These are phyloP conservation scores for Cyprinodon diabolis DNA, from an alignment of 2,797 vertebrate species.

Conservation along the genomic window DNA sequence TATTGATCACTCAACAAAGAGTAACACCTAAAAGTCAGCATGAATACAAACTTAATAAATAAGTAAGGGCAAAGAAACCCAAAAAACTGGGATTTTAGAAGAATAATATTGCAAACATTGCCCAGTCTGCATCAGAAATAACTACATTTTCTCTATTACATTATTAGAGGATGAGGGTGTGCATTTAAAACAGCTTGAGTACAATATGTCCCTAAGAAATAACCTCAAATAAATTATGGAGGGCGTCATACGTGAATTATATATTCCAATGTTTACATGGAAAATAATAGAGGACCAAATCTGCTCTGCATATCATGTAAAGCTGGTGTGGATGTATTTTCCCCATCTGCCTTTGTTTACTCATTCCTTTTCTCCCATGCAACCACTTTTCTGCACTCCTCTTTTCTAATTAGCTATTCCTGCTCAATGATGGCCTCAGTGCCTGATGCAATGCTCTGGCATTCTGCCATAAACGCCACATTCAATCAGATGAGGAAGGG, in stretches of 20 bases:
- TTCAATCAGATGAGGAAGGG: slow-evolving; percentile 49
- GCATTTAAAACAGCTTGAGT: slow-evolving; percentile 19
- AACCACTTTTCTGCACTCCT: slow-evolving; percentile 24
- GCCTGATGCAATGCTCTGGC: slow-evolving; percentile 42
- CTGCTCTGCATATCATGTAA: slow-evolving; percentile 30
- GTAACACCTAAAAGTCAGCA: no score
- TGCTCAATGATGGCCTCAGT: slow-evolving; percentile 31
- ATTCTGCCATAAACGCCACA: slow-evolving; percentile 50
- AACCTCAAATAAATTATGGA: slow-evolving; percentile 5
- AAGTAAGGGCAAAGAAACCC: neutral
- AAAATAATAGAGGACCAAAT: slow-evolving; percentile 30
- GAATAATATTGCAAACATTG: neutral
- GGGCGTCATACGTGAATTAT: slow-evolving; percentile 35
- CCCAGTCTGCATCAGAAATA: neutral
- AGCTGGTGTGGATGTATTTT: slow-evolving; percentile 23
- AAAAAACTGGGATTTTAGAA: neutral
- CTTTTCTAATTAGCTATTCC: slow-evolving; percentile 34
- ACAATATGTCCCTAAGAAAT: slow-evolving; percentile 33
- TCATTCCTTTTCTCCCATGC: slow-evolving; percentile 38
- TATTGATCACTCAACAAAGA: neutral
- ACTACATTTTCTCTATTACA: neutral
- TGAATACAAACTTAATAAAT: neutral
- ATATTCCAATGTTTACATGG: slow-evolving; percentile 17
- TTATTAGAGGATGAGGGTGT: neutral
- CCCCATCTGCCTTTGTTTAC: slow-evolving; percentile 55